Evolutionary conservation across 2,888 invertebrate genomes (phyloP).

Genomic region (Pinctada fucata): DNA sequence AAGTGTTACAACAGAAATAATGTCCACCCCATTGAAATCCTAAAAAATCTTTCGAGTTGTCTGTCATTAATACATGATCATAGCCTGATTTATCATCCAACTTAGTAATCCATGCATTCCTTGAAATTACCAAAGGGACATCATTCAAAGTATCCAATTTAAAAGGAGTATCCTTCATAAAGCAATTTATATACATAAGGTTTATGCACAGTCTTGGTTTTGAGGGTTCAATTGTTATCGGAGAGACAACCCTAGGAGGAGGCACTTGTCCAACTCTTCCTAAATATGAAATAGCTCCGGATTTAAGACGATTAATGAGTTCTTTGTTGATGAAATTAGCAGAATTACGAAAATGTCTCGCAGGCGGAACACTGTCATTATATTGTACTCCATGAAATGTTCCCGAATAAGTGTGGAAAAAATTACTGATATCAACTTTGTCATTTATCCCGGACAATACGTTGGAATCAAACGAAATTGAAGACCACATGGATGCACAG

Average conservation of each 20-base stretch:
- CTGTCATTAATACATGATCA: constrained; percentile 20
- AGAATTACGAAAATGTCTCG: too few relatives aligned
- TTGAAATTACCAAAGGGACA: background rate
- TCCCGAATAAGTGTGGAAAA: constrained; percentile 7
- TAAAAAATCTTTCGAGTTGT: constrained; percentile 7
- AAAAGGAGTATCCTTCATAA: constrained; percentile 24
- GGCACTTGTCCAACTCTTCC: constrained; percentile 17
- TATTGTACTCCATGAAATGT: constrained; percentile 9
- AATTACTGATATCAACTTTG: constrained; percentile 9
- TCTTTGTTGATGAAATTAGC: constrained; percentile 17
- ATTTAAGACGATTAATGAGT: constrained; percentile 1
- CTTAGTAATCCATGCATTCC: background rate
- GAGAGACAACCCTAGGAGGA: constrained; percentile 16
- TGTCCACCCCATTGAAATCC: constrained; percentile 29
- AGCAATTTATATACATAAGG: constrained; percentile 26
- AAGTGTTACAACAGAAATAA: constrained; percentile 27
- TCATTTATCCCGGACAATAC: constrained; percentile 4
- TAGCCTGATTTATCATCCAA: constrained; percentile 18
- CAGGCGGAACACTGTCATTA: too few relatives aligned
- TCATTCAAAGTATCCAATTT: background rate
- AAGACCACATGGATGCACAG: background rate
- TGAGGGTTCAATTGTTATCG: constrained; percentile 21
- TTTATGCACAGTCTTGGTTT: constrained; percentile 27
- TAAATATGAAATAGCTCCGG: constrained; percentile 13
- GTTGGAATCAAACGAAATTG: background rate